These are phyloP conservation scores for Cataglyphis cursor DNA, from an alignment of 2,888 invertebrate genomes.

Conservation along the genomic window DNA sequence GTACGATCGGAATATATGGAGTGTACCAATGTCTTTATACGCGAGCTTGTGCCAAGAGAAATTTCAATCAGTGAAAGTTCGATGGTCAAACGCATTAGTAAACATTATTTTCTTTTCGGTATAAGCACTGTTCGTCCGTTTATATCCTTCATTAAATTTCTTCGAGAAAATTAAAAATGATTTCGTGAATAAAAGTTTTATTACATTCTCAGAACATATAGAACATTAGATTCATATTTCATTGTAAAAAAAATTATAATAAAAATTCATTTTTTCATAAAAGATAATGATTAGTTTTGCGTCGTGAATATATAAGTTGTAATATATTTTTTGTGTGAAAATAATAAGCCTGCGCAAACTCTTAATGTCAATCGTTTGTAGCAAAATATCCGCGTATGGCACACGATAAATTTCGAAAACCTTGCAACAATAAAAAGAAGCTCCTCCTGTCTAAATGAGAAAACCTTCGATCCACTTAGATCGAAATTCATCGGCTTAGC, in stretches of 20 bases:
- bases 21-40: constrained; percentile 57
- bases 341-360: neutral
- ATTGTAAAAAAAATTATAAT: neutral
- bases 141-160: neutral
- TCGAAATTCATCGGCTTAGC: constrained; percentile 74
- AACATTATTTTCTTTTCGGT: constrained; percentile 11
- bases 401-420: neutral
- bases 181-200: neutral
- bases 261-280: neutral
- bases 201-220: too few species aligned
- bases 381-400: neutral
- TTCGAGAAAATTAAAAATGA: neutral
- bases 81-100: constrained; percentile 18
- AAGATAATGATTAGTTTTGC: neutral
- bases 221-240: neutral
- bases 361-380: neutral
- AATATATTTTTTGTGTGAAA: neutral
- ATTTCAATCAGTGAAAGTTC: constrained; percentile 49
- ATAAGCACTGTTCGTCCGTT: neutral
- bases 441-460: constrained; percentile 22
- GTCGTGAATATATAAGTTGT: neutral
- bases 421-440: neutral
- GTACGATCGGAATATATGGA: constrained; percentile 59
- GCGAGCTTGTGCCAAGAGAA: constrained; percentile 31
- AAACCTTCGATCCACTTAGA: constrained; percentile 71